phyloP scores from a whole-genome alignment of 2,797 vertebrate genomes.

The Lophotriccus pileatus region DNA sequence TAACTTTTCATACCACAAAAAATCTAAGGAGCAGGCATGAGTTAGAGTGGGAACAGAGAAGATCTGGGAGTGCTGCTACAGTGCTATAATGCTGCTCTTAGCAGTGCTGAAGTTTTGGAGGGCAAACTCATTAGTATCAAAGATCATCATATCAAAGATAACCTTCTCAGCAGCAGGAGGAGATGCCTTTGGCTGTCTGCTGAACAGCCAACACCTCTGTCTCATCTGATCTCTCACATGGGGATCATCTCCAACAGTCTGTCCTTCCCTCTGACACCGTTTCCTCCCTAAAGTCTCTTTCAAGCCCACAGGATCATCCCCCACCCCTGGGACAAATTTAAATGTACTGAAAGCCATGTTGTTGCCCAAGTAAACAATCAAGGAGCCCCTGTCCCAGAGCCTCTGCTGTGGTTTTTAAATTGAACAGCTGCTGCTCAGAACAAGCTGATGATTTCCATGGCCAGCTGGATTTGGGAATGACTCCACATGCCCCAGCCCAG shows the following conservation, averaged over 20 bases:
- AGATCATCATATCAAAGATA: not conserved
- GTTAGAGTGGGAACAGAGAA: not conserved
- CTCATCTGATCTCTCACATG: not conserved
- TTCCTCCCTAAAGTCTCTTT: not conserved
- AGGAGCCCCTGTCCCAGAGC: not conserved
- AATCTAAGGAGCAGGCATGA: not conserved
- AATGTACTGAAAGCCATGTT: not conserved
- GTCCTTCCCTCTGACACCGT: not conserved
- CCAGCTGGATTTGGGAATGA: conserved; percentile 23
- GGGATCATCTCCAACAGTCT: not conserved
- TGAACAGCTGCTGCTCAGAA: conserved; percentile 56
- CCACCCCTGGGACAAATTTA: not conserved
- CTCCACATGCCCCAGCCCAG: conserved; percentile 53
- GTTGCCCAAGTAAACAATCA: not conserved
- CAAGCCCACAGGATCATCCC: not conserved
- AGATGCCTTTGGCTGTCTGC: not conserved
- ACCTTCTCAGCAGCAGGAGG: not conserved
- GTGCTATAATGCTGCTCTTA: not conserved
- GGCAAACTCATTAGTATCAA: not conserved
- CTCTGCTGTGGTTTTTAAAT: not conserved
- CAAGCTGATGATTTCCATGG: not conserved
- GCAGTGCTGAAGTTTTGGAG: not conserved
- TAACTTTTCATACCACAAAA: not conserved
- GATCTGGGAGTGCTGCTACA: not conserved
- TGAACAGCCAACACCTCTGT: not conserved